Percentiles rank a stretch among this genome's conserved stretches.
These are phyloP conservation scores for Peromyscus attwateri DNA, from an alignment of 2,797 vertebrate species.

Conservation along the genomic window DNA sequence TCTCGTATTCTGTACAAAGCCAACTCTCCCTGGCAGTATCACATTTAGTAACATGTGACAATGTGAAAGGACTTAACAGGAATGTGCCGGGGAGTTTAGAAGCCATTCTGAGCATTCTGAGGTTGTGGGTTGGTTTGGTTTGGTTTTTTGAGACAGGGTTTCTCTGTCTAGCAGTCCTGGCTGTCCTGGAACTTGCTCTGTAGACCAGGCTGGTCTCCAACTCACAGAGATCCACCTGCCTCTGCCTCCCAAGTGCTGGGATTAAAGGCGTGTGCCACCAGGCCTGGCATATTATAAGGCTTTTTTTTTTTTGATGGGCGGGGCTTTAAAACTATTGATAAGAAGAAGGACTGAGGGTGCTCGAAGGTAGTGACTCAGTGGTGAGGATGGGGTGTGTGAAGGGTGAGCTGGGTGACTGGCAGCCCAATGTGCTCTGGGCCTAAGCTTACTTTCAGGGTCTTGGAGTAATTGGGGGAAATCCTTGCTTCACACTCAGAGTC, in stretches of 20 bases:
- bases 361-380: background rate
- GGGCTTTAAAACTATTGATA: background rate
- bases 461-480: background rate
- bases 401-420: background rate
- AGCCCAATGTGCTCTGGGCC: background rate
- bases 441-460: background rate
- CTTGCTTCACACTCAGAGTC: background rate
- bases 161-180: background rate
- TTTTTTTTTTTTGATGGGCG: background rate
- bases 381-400: background rate
- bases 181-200: background rate
- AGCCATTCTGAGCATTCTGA: background rate
- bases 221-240: background rate
- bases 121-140: background rate
- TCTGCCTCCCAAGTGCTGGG: background rate
- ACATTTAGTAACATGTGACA: background rate
- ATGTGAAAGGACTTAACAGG: background rate
- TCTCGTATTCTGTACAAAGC: slow-evolving; percentile 43
- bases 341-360: background rate
- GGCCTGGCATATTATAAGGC: background rate
- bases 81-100: background rate
- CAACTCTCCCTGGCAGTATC: background rate
- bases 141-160: background rate
- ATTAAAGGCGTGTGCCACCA: background rate
- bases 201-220: background rate